phyloP scores from a whole-genome alignment of 2,113 vertebrate genomes.

The Macroglossus sobrinus region DNA sequence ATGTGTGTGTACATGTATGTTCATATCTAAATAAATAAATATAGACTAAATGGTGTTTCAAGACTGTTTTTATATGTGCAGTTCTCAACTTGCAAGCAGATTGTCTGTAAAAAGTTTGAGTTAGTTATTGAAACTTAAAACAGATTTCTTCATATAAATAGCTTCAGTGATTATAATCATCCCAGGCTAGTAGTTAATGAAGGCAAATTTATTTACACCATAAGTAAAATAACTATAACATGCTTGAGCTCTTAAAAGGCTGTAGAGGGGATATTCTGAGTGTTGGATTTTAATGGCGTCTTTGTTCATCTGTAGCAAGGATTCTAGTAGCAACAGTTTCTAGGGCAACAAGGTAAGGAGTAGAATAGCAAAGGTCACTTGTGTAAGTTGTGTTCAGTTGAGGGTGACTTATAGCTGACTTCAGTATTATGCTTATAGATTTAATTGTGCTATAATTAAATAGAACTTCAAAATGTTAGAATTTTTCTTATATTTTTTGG shows the following conservation, averaged over 20 bases:
- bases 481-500: background rate
- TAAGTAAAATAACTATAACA: background rate
- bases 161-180: background rate
- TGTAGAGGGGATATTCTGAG: background rate
- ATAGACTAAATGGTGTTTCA: conserved; percentile 18
- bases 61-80: background rate
- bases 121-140: conserved; percentile 22
- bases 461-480: background rate
- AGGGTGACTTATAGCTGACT: background rate
- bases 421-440: background rate
- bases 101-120: background rate
- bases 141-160: background rate
- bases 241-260: background rate
- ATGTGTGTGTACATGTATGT: background rate
- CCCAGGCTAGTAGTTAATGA: background rate
- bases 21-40: conserved; percentile 4
- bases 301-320: background rate
- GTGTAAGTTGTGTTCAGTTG: background rate
- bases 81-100: background rate
- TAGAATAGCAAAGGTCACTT: background rate
- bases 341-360: background rate
- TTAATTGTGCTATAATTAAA: conserved; percentile 19
- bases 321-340: background rate
- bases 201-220: background rate
- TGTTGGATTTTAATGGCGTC: background rate